Evolutionary conservation across 2,888 invertebrate genomes (phyloP).

Genomic region (Caenorhabditis uteleia): DNA sequence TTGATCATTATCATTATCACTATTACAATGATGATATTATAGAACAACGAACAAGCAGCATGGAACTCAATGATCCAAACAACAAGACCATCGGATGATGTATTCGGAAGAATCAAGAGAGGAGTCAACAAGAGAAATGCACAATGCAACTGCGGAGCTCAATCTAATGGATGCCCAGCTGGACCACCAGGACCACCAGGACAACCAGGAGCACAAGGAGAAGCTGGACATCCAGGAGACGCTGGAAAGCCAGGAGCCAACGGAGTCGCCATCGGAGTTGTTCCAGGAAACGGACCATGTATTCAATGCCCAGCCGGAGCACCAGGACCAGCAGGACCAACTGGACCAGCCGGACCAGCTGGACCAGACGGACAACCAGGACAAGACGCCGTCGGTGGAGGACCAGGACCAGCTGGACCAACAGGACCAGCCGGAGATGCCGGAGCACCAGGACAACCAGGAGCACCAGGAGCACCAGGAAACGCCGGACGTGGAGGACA

Average conservation of each 20-base stretch:
- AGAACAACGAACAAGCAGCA: constrained; percentile 43
- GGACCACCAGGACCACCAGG: constrained; percentile 52
- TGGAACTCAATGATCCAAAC: constrained; percentile 42
- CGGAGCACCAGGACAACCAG: constrained; percentile 46
- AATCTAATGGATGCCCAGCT: constrained; percentile 34
- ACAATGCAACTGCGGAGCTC: constrained; percentile 51
- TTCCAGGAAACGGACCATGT: constrained; percentile 42
- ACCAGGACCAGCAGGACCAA: constrained; percentile 37
- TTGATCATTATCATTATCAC: background rate
- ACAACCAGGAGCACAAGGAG: constrained; percentile 46
- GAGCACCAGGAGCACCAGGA: constrained; percentile 37
- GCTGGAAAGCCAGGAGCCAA: constrained; percentile 36
- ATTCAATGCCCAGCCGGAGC: constrained; percentile 38
- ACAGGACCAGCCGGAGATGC: constrained; percentile 48
- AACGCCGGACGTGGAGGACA: constrained; percentile 36
- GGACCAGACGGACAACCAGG: constrained; percentile 51
- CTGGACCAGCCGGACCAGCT: constrained; percentile 37
- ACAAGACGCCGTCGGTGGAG: constrained; percentile 32
- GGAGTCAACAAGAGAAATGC: constrained; percentile 31
- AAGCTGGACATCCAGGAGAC: constrained; percentile 38
- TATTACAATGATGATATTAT: background rate
- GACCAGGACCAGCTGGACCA: constrained; percentile 43
- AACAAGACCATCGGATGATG: constrained; percentile 7
- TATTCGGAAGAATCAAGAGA: constrained; percentile 47
- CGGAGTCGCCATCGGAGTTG: constrained; percentile 49